Conservation (phyloP, 2,113 vertebrate genomes). For the Mormyrus iriodes region DNA sequence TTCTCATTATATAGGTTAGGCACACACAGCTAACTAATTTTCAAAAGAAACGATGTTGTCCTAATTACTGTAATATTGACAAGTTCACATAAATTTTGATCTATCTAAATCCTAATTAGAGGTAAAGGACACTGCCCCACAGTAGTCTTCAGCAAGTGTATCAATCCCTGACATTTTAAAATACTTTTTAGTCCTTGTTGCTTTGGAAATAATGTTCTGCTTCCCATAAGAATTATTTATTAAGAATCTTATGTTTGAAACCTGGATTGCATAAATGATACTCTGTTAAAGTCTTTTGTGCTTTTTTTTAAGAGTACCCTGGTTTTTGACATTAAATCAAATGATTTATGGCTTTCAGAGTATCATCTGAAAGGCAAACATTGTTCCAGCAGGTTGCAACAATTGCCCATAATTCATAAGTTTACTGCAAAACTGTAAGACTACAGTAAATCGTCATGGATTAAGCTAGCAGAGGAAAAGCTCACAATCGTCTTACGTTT, state of each 20-base stretch:
- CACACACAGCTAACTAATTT: too few relatives aligned
- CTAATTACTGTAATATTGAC: neutral
- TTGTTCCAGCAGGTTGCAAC: neutral
- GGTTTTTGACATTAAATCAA: neutral
- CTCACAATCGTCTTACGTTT: neutral
- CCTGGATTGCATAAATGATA: neutral
- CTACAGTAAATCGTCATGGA: neutral
- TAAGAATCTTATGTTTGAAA: neutral
- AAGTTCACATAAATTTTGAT: neutral
- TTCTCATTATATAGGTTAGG: neutral
- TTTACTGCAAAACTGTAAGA: neutral
- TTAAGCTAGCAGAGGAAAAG: neutral
- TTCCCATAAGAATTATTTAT: neutral
- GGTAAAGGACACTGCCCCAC: neutral
- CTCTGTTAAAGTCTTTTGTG: neutral
- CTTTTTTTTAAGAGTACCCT: neutral
- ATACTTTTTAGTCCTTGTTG: neutral
- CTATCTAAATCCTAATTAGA: neutral
- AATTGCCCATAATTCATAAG: neutral
- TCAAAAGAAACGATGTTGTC: neutral
- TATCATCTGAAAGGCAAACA: neutral
- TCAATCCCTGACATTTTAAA: neutral
- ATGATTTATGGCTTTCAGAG: neutral
- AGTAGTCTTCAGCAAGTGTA: neutral
- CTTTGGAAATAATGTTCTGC: neutral